Conservation (phyloP, 2,797 vertebrate genomes). For the Myioborus melanocephalus region DNA sequence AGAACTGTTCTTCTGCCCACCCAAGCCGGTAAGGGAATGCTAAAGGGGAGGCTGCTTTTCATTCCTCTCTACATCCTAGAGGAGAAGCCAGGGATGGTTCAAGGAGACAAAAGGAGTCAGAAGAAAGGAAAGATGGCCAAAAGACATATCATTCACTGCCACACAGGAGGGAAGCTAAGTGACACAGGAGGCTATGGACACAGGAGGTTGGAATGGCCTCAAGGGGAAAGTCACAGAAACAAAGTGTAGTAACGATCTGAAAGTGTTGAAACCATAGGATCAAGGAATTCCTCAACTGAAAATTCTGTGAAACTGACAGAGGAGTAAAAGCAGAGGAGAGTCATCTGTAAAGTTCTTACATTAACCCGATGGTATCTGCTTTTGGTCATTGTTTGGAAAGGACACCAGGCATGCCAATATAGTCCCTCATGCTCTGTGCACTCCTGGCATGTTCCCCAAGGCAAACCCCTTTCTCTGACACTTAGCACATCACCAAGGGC, state of each 20-base stretch:
- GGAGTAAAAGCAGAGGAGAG: background rate
- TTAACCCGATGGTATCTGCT: background rate
- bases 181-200: background rate
- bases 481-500: background rate
- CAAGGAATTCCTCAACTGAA: background rate
- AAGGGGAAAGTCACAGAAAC: background rate
- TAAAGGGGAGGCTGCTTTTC: background rate
- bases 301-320: background rate
- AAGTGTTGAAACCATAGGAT: background rate
- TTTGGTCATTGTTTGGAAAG: background rate
- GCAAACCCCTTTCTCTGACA: background rate
- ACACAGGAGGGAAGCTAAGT: background rate
- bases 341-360: background rate
- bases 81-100: background rate
- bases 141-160: background rate
- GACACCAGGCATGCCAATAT: fast-evolving
- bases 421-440: fast-evolving
- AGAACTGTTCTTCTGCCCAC: background rate
- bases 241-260: background rate
- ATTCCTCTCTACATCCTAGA: background rate
- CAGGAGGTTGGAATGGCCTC: background rate
- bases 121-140: background rate
- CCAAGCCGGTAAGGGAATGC: background rate
- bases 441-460: background rate
- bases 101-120: background rate